Base-by-base conservation (phyloP, 2,113 vertebrate genomes). In the Oreochromis spilurus region DNA sequence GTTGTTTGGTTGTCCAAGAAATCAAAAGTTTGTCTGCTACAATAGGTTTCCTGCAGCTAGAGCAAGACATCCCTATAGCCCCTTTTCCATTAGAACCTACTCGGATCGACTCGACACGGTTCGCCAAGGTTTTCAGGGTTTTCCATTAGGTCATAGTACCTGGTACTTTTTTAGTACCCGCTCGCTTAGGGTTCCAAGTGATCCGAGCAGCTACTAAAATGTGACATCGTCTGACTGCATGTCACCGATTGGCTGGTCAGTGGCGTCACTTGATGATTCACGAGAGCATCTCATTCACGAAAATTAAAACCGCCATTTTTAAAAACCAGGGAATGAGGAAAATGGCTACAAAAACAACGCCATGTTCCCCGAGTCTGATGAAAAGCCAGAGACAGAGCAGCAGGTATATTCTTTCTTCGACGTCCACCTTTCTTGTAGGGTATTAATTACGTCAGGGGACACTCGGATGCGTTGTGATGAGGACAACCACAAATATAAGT, bases 21-120 rank as follows among this genome's bases (percentile, higher is more conserved):
- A 7, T 92, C 89, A 91, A 87, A 43, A 1, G 34, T 24, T 57
- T 54, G 16, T 21, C 79, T 72, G 38, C 9, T 55, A 31, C 34
- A 70, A 57, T 31, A 62, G 7, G 7, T 90, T 87, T 79, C 34
- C 79, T 36, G 82, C 81, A 48, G 12, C 65, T 8, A 34, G 81
- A 53, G 24, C 36, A 4, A 50, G 14, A 85, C 70, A 29, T 19
- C 70, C 12, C 70, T n/a, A 36, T 36, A 36, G 1, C 34, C 2
- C 19, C 60, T 13, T 65, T 65, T 65, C 60, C 34, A 5, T 65
- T 2, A 38, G 19, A 36, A 65, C 34, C 34, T 65, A 65, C 10
- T 65, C 17, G 5, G 58, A 36, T 62, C 4, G 4, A 62, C 31
- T 62, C 0, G 2, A n/a, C 58, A 62, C 5, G 2, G 58, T 12